Base-by-base conservation (phyloP, 1,140 invertebrate species). In the Tribolium madens region DNA sequence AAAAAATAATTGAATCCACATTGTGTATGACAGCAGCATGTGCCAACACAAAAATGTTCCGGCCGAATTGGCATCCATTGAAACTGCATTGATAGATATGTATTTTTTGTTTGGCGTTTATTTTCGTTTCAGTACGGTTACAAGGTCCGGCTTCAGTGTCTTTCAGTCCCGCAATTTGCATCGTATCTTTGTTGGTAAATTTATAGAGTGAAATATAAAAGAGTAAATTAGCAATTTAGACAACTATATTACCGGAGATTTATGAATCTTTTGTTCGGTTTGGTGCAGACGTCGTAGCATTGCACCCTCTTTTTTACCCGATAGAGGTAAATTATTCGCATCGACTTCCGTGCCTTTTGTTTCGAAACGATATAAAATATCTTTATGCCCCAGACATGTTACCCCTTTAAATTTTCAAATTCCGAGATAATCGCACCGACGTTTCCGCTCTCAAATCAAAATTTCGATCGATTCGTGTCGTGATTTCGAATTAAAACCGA, bases 161-260 rank as follows among this genome's bases (percentile, higher is more conserved):
- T 46, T 47, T 75, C 36, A 50, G 68, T 70, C 60, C 36, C 26
- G 13, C 46, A 33, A 50, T 60, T 46, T 26, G 50, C 53, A 60
- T 47, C 52, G 50, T 76, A 72, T 76, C 64, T 71, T 71, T 76
- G 75, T 76, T 76, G 53, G 7, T 15, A 47, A 47, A 71, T 71
- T 71, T 71, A 71, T 71, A 46, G 68, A 71, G 68, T 71, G 68
- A 71, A 71, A 71, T 50, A 71, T 71, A 71, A 71, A 71, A 50
- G 68, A 50, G 36, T 48, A 71, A 71, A 71, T 71, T 71, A 71
- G 68, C 68, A 71, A 71, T 71, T 71, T 71, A 71, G 68, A 71
- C 68, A 71, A 71, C 42, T 71, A 71, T 71, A 71, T 71, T 71
- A 71, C 68, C 42, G 68, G 68, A 71, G 68, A 71, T 71, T 71